Conservation (phyloP, 2,797 vertebrate genomes). For the Staurois parvus region DNA sequence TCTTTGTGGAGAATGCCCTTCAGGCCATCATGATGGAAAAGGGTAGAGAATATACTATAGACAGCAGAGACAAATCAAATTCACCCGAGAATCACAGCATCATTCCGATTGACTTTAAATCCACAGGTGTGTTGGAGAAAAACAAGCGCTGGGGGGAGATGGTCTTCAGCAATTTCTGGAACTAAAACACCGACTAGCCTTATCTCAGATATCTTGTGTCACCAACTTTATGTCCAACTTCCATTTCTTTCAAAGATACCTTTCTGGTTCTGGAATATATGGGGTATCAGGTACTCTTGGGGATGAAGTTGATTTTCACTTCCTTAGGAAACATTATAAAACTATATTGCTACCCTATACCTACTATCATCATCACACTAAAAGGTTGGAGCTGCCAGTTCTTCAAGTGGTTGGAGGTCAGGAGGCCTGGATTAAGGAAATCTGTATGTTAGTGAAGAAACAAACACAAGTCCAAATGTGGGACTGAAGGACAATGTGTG, state of each 20-base stretch:
- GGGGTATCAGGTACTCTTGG: constrained; percentile 76
- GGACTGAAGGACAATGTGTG: constrained; percentile 67
- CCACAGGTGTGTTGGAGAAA: constrained; percentile 68
- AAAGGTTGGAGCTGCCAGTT: constrained; percentile 73
- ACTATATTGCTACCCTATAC: constrained; percentile 71
- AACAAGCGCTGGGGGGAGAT: constrained; percentile 67
- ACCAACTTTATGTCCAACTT: constrained; percentile 77
- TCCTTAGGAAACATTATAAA: constrained; percentile 66
- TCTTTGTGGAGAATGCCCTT: constrained; percentile 64
- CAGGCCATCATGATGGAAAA: constrained; percentile 64
- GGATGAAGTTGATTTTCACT: constrained; percentile 65
- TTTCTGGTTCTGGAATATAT: constrained; percentile 62
- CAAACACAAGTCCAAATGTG: constrained; percentile 38
- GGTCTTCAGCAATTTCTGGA: constrained; percentile 77
- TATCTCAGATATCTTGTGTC: constrained; percentile 70
- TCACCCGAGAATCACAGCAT: constrained; percentile 25
- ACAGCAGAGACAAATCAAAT: not conserved
- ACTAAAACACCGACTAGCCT: constrained; percentile 72
- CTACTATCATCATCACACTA: constrained; percentile 70
- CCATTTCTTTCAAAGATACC: constrained; percentile 69
- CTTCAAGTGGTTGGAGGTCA: constrained; percentile 44
- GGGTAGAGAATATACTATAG: constrained; percentile 64
- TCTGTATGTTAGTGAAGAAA: constrained; percentile 62
- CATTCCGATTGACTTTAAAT: constrained; percentile 69
- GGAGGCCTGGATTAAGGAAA: constrained; percentile 65